phyloP scores from a whole-genome alignment of 2,797 vertebrate species.

The Aulostomus chinensis region DNA sequence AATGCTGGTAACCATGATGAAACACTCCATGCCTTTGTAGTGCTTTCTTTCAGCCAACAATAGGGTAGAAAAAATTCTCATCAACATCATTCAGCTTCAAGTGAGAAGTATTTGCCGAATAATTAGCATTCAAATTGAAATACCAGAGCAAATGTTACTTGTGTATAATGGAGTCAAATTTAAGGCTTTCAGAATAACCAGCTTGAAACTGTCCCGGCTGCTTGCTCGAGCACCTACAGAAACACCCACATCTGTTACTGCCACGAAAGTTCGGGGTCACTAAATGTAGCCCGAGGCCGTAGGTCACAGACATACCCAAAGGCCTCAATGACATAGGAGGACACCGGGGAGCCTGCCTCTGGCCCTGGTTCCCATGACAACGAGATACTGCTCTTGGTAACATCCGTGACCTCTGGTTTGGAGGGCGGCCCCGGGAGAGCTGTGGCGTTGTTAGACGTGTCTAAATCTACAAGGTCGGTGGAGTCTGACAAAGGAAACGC shows the following conservation, averaged over 20 bases:
- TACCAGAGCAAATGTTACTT: not conserved
- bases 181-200: not conserved
- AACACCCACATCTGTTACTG: conserved; percentile 62
- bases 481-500: conserved; percentile 78
- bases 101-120: conserved; percentile 4
- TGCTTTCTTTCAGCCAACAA: conserved; percentile 5
- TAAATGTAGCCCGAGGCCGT: conserved; percentile 51
- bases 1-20: conserved; percentile 6
- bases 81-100: no score
- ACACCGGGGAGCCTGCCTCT: conserved; percentile 85
- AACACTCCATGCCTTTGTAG: not conserved
- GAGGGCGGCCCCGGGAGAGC: conserved; percentile 91
- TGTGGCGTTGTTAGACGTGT: conserved; percentile 86
- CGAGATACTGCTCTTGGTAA: conserved; percentile 94
- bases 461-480: conserved; percentile 86
- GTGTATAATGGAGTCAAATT: conserved; percentile 1
- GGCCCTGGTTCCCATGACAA: conserved; percentile 92
- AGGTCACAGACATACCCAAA: conserved; percentile 89
- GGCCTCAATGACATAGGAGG: conserved; percentile 94
- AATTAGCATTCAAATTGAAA: conserved; percentile 9
- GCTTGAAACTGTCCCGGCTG: conserved; percentile 6
- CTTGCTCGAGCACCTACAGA: conserved; percentile 36
- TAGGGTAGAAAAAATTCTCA: no score
- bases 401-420: conserved; percentile 94
- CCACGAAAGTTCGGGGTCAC: conserved; percentile 66